These are phyloP conservation scores for Actinostola sp. DNA, from an alignment of 92 coral and sea anemone species.

Conservation along the genomic window DNA sequence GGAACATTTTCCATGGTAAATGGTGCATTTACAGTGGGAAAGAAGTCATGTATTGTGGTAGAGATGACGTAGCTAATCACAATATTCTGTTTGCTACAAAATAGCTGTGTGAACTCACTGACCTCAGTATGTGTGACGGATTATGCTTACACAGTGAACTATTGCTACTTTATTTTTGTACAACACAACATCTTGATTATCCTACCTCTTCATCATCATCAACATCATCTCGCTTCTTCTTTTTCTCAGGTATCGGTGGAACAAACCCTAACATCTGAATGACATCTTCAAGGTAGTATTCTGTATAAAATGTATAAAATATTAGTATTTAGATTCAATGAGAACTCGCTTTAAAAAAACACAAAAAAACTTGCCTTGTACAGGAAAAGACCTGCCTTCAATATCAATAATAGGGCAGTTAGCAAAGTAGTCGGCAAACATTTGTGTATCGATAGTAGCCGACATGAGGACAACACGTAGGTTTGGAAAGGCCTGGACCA, in stretches of 20 bases:
- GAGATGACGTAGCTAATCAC: no score
- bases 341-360: no score
- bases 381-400: constrained; percentile 95
- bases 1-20: no score
- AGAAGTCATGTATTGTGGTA: no score
- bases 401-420: constrained; percentile 95
- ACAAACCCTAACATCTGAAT: constrained; percentile 95
- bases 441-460: constrained; percentile 95
- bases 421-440: constrained; percentile 95
- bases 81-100: no score
- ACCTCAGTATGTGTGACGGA: no score
- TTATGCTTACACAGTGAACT: no score
- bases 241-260: constrained; percentile 95
- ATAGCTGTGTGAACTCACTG: no score
- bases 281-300: constrained; percentile 95
- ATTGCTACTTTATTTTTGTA: no score
- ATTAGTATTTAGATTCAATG: no score
- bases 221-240: constrained; percentile 83
- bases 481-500: constrained; percentile 87
- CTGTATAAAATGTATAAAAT: constrained; percentile 30
- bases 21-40: no score
- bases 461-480: constrained; percentile 96
- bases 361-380: constrained; percentile 70
- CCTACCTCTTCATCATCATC: constrained; percentile 96
- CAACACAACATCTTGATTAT: no score